A percentile compares a stretch with the other conserved stretches of the same genome.
These are phyloP conservation scores for Athetis lepigone DNA, from an alignment of 2,888 invertebrate species.

Conservation along the genomic window DNA sequence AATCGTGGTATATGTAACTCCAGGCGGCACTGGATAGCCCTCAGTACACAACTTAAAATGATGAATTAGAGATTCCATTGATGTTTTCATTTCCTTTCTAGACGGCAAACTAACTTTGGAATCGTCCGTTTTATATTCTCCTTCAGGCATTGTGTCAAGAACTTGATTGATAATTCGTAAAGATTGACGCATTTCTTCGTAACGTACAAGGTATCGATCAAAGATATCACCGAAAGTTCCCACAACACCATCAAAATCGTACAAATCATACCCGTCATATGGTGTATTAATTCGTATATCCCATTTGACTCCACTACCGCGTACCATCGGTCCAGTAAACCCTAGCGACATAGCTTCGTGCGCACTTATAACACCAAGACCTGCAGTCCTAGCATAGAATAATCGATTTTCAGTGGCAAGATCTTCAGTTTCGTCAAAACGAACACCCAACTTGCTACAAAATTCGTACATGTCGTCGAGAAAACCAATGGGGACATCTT, in stretches of 20 bases:
- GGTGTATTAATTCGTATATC: conserved; percentile 95
- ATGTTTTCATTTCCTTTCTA: conserved; percentile 95
- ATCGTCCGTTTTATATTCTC: conserved; percentile 95
- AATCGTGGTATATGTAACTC: conserved; percentile 94
- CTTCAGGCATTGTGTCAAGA: conserved; percentile 95
- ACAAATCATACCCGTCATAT: conserved; percentile 95
- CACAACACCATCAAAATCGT: conserved; percentile 96
- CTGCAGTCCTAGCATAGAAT: conserved; percentile 91
- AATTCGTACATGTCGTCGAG: conserved; percentile 95
- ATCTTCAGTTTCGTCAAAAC: conserved; percentile 96
- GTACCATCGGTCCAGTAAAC: conserved; percentile 93
- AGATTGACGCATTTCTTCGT: conserved; percentile 94
- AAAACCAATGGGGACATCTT: conserved; percentile 91
- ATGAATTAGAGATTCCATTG: conserved; percentile 97
- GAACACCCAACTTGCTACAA: conserved; percentile 91
- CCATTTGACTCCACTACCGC: conserved; percentile 96
- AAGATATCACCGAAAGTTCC: conserved; percentile 96
- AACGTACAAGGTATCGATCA: conserved; percentile 93
- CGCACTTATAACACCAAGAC: conserved; percentile 93
- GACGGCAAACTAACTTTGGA: conserved; percentile 94
- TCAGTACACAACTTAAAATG: conserved; percentile 96
- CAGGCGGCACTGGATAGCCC: conserved; percentile 96
- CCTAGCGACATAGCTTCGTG: conserved; percentile 94
- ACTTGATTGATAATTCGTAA: conserved; percentile 95
- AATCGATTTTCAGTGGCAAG: conserved; percentile 94